These are phyloP conservation scores for Lydus trimaculatus DNA, from an alignment of 2,888 invertebrate species.

Conservation along the genomic window DNA sequence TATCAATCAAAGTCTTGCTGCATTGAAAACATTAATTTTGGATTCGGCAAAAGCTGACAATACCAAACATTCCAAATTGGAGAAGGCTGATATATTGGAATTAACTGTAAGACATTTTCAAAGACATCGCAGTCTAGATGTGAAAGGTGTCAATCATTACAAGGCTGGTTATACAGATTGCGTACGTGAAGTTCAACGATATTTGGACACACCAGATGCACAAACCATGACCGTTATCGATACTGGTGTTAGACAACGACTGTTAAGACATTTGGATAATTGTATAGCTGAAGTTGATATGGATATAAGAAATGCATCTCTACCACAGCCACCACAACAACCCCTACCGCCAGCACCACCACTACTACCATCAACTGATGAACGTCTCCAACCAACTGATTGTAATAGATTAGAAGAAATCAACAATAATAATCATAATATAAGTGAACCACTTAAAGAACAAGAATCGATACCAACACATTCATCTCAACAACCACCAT, in stretches of 20 bases:
- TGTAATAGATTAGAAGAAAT: slow-evolving; percentile 53
- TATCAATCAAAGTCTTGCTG: slow-evolving; percentile 77
- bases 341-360: slow-evolving; percentile 15
- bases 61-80: slow-evolving; percentile 81
- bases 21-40: slow-evolving; percentile 74
- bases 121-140: slow-evolving; percentile 72
- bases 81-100: slow-evolving; percentile 86
- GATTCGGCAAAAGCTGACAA: slow-evolving; percentile 73
- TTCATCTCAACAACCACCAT: slow-evolving; percentile 5
- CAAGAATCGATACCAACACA: not conserved
- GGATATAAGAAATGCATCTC: slow-evolving; percentile 55
- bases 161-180: slow-evolving; percentile 73
- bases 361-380: slow-evolving; percentile 32
- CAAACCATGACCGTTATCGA: slow-evolving; percentile 67
- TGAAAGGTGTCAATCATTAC: slow-evolving; percentile 69
- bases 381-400: slow-evolving; percentile 57
- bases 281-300: slow-evolving; percentile 69
- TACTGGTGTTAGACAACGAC: slow-evolving; percentile 66
- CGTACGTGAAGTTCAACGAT: slow-evolving; percentile 68
- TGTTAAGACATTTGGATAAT: slow-evolving; percentile 67
- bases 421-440: slow-evolving; percentile 49
- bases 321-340: slow-evolving; percentile 25
- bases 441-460: slow-evolving; percentile 23
- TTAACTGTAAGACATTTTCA: slow-evolving; percentile 84
- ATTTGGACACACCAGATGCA: slow-evolving; percentile 69